Conservation (phyloP, 2,113 vertebrate genomes). For the Peromyscus californicus region DNA sequence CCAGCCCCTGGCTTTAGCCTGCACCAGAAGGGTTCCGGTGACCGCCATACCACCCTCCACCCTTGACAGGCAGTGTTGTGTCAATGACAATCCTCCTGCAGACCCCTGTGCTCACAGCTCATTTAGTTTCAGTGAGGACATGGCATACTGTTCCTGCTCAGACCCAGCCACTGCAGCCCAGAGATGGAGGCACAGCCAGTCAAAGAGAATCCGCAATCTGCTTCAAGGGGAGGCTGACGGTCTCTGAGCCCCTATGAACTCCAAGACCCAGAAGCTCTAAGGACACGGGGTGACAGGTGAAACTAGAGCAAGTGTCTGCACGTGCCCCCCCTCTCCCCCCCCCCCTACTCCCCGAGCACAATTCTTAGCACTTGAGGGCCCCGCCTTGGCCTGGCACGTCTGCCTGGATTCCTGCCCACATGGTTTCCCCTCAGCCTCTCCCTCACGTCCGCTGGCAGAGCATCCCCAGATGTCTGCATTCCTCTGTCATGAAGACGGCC, state of each 20-base stretch:
- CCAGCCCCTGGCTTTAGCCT: not conserved
- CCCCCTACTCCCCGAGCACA: not conserved
- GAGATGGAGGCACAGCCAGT: not conserved
- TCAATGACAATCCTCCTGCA: not conserved
- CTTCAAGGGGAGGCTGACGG: not conserved
- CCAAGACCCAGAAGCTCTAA: not conserved
- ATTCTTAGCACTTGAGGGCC: conserved; percentile 71
- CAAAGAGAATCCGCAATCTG: not conserved
- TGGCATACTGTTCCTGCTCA: not conserved
- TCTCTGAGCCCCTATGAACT: conserved; percentile 33
- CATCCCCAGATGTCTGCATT: conserved; percentile 78
- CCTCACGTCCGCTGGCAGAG: conserved; percentile 81
- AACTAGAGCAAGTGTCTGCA: conserved; percentile 50
- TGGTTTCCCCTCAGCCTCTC: conserved; percentile 79
- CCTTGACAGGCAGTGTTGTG: not conserved
- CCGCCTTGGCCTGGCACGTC: conserved; percentile 73
- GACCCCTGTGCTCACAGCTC: not conserved
- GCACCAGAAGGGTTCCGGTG: not conserved
- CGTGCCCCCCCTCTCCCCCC: not conserved
- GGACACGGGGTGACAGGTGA: conserved; percentile 45
- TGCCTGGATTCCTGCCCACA: conserved; percentile 71
- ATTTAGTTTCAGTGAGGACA: not conserved
- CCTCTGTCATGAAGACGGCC: conserved; percentile 71
- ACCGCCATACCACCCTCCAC: not conserved
- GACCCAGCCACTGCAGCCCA: not conserved